Evolutionary conservation across 2,113 vertebrate species (phyloP).

Genomic region (Eidolon helvum): DNA sequence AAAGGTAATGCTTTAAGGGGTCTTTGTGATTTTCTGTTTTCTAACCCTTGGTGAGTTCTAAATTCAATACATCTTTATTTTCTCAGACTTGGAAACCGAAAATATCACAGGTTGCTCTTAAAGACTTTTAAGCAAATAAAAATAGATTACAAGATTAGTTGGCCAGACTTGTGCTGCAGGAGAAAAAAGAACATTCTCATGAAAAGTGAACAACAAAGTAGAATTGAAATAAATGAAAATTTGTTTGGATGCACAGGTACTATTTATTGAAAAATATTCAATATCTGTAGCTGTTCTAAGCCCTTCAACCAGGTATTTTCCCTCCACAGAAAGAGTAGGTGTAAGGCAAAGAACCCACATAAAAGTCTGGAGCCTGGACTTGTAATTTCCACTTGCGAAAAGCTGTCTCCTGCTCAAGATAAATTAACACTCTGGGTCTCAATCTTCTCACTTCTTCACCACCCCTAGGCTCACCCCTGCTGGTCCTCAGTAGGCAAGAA

Average conservation of each 20-base stretch:
- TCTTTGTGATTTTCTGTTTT: background rate
- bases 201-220: background rate
- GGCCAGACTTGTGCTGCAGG: background rate
- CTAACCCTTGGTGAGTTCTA: background rate
- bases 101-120: background rate
- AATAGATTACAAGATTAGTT: background rate
- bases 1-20: background rate
- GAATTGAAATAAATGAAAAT: background rate
- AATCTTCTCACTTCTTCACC: accelerated
- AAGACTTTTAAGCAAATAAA: background rate
- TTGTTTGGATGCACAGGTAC: background rate
- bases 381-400: background rate
- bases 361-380: background rate
- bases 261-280: background rate
- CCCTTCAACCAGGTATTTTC: background rate
- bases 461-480: background rate
- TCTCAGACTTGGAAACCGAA: background rate
- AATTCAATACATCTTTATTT: background rate
- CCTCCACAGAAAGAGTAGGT: background rate
- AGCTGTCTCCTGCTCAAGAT: background rate
- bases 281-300: background rate
- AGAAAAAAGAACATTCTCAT: background rate
- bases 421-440: background rate
- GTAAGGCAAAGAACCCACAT: background rate
- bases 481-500: background rate